Base-by-base conservation (phyloP, 1,140 invertebrate genomes). In the Xylocopa sonorina region DNA sequence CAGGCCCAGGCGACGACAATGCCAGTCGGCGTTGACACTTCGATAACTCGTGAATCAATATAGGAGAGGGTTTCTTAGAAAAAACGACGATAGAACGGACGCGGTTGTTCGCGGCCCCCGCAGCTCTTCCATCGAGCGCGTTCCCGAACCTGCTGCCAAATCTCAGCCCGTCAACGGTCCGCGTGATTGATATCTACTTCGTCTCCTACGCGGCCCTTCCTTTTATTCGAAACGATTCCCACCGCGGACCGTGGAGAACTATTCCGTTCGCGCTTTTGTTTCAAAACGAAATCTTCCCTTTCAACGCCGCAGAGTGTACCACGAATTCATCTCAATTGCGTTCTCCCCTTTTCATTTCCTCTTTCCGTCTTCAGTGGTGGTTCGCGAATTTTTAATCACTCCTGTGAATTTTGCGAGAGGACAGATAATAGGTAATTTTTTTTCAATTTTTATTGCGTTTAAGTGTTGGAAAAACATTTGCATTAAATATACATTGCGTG, bases 81-180 rank as follows among this genome's bases (percentile, higher is more conserved):
- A 90, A n/a, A 90, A 88, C 88, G 88, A 90, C 88, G 88, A 89
- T 86, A 75, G 84, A 88, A 89, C 80, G 78, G 82, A 77, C 80
- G 76, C 79, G 85, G 87, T 84, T 88, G 83, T 87, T 82, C 82
- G 87, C 80, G 76, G 77, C 71, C 73, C 71, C 78, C 50, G 82
- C 73, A 76, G 75, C 78, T 63, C 78, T 74, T 76, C 82, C 71
- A 69, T 80, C 67, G 5, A 41, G 66, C 76, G 69, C n/a, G n/a
- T n/a, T 78, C 83, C 76, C 84, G 72, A 86, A 88, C 81, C 86
- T 81, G 85, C 88, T 87, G 88, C 85, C 87, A 87, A 89, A 90
- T 89, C 85, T 90, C 87, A 68, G 84, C 76, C 85, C 88, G 88
- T 90, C 89, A 84, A 83, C 87, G 78, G 78, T 29, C 55, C 80